Conservation (phyloP, 2,888 invertebrate species). For the Melanargia galathea region DNA sequence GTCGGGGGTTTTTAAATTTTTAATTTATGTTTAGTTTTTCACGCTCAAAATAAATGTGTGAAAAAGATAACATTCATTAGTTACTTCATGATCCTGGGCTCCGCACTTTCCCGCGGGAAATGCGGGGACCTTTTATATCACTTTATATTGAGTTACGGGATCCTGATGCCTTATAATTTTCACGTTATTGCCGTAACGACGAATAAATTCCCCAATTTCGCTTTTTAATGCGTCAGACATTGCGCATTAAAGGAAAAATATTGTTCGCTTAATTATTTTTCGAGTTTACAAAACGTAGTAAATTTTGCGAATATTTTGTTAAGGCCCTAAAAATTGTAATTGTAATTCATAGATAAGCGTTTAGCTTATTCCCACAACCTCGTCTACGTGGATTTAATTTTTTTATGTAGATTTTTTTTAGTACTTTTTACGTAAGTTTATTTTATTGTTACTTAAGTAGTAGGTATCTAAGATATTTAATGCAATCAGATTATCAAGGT, state of each 20-base stretch:
- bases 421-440: too few species aligned
- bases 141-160: slow-evolving; percentile 14
- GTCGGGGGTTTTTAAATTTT: too few species aligned
- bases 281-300: slow-evolving; percentile 17
- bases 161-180: slow-evolving; percentile 17
- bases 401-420: too few species aligned
- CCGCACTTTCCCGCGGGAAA: slow-evolving; percentile 1
- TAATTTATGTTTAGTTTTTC: too few species aligned
- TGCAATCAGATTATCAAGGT: too few species aligned
- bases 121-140: slow-evolving; percentile 4
- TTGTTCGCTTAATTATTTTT: slow-evolving; percentile 28
- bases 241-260: slow-evolving; percentile 22
- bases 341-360: not conserved
- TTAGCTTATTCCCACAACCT: too few species aligned
- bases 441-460: too few species aligned
- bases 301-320: not conserved
- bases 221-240: slow-evolving; percentile 23
- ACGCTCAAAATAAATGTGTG: too few species aligned
- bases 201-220: slow-evolving; percentile 26
- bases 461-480: too few species aligned
- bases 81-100: too few species aligned
- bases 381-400: too few species aligned
- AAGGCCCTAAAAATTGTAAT: not conserved
- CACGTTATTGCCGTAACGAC: slow-evolving; percentile 17
- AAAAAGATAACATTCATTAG: not conserved